Evolutionary conservation across 1,140 invertebrate genomes (phyloP), one percentile per base, ranked within the genome.

Genomic region (Brachionus sp.): DNA sequence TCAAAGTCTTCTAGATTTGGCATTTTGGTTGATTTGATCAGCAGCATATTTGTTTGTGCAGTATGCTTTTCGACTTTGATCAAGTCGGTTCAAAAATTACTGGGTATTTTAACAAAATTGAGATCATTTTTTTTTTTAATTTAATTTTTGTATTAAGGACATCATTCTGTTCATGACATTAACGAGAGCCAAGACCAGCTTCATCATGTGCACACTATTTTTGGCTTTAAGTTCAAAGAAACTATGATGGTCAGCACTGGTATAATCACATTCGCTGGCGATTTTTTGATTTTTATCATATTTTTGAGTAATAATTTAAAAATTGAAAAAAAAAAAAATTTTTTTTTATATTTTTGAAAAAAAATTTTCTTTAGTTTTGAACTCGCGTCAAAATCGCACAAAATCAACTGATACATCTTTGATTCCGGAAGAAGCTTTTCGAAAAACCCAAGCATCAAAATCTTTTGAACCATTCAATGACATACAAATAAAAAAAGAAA

Each of bases 31-130:
- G 68, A 73, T 73, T 73, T 73, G 39, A 73, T 73, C 13, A 73
- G 37, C 19, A 73, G 68, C 16, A 73, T 73, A 5, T 73, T 73
- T 42, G 68, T 73, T 3, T 73, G 68, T 73, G 68, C 68, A 73
- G 16, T 73, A 19, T 73, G 68, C 19, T 73, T 73, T 73, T 73
- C 68, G 33, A 73, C 33, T 16, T 35, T 73, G 6, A 73, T 73
- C n/a, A 73, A 73, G 19, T 73, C 68, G 19, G 19, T 73, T 39
- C 33, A 73, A 42, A 39, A 39, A 23, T 39, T 73, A 13, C 16
- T 42, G 7, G 35, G 37, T 37, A 57, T 7, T 57, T 57, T 2
- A 19, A 19, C 7, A 7, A 19, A 19, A 23, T 23, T 57, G 9
- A 57, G 29, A 2, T 1, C 1, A 29, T 29, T 29, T 29, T 2